Evolutionary conservation across 2,888 invertebrate genomes (phyloP), one percentile per base, ranked within the genome.

Genomic region (Idaea aversata): DNA sequence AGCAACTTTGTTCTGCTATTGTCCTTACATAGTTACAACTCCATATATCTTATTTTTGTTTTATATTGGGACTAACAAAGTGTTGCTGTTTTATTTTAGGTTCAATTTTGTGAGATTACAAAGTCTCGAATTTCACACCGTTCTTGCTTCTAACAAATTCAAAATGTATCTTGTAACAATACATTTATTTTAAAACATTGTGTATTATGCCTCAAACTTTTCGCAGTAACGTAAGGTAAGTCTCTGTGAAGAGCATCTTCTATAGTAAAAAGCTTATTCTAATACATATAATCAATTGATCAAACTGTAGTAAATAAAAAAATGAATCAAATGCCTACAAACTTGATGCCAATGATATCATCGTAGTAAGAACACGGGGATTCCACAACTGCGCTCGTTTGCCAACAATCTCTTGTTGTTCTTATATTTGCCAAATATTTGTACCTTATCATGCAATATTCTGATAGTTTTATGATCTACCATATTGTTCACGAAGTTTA

Each of bases 351-450:
- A 69, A 74, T 77, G 84, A 86, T 84, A 83, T 84, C 82, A 82
- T 79, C 80, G 47, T 47, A 47, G 47, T 57, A 47, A 57, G 65
- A 63, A 65, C 63, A 72, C 73, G 67, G 74, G 77, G 79, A 83
- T 78, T 79, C 77, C 74, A 80, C 84, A 79, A 79, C 72, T 77
- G 77, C 74, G 77, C 74, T 76, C 78, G 82, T 79, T 76, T 90
- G 89, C 89, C 89, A 88, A 88, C 84, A 83, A 84, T 87, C 81
- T 86, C 83, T 82, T 88, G 85, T 87, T 87, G 83, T 85, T 86
- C 85, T 84, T 85, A 85, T 88, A 86, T 89, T 86, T 84, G 89
- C 88, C 88, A 90, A 88, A 88, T 87, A 86, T 87, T 87, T 85
- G 81, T 87, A 86, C 88, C 85, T 88, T 87, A 85, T 87, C 85